These are phyloP conservation scores for Eutolmus rufibarbis DNA, from an alignment of 2,888 invertebrate species.

Conservation along the genomic window DNA sequence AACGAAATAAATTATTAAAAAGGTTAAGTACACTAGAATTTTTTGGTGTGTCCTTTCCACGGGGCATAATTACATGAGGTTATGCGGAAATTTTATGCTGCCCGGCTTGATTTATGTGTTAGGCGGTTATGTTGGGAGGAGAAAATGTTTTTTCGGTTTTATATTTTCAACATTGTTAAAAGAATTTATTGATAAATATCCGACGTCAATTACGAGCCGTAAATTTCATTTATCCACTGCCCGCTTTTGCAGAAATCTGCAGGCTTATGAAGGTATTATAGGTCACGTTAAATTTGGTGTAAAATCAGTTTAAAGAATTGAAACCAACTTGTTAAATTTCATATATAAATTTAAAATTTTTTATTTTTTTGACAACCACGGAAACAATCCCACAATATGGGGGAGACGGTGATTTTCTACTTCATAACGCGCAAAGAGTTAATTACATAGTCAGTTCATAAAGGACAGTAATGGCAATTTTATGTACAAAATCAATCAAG, in stretches of 20 bases:
- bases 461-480: neutral
- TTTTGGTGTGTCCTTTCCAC: neutral
- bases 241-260: neutral
- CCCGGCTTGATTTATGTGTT: neutral
- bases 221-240: slow-evolving; percentile 14
- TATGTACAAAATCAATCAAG: neutral
- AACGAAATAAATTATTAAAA: slow-evolving; percentile 20
- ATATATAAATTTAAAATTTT: neutral
- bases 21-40: slow-evolving; percentile 14
- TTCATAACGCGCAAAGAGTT: neutral
- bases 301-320: neutral
- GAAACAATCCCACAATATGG: neutral
- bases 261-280: neutral
- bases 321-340: neutral
- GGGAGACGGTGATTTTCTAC: neutral
- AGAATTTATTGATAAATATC: slow-evolving; percentile 30
- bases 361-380: neutral
- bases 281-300: neutral
- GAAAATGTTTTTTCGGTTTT: neutral
- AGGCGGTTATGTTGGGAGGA: neutral
- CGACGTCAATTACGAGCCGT: neutral
- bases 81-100: neutral
- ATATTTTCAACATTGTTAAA: slow-evolving; percentile 13
- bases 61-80: slow-evolving; percentile 3
- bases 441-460: neutral